Evolutionary conservation across 2,888 invertebrate genomes (phyloP).

Genomic region (Siphonodentalium dalli): DNA sequence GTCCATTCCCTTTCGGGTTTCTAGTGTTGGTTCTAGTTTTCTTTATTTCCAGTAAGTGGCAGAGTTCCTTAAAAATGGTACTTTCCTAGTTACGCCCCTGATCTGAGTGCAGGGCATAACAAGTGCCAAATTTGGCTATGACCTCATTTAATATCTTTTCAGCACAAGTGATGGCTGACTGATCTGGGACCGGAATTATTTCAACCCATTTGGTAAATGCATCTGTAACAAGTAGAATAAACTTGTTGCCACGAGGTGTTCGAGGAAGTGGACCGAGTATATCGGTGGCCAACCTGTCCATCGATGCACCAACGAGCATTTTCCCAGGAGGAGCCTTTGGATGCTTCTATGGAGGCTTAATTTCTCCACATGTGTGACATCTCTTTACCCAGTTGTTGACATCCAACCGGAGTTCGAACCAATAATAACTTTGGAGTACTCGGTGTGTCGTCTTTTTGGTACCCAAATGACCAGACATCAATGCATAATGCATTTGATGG

Average conservation of each 20-base stretch:
- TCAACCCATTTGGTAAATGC: slow-evolving; percentile 14
- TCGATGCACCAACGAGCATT: not conserved
- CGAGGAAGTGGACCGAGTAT: slow-evolving; percentile 8
- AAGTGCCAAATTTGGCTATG: not conserved
- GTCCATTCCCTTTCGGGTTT: slow-evolving; percentile 8
- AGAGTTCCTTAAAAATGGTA: slow-evolving; percentile 3
- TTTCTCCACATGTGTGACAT: not conserved
- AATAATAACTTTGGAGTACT: not conserved
- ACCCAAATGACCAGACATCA: too few species aligned
- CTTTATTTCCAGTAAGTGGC: slow-evolving; percentile 3
- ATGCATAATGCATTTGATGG: too few species aligned
- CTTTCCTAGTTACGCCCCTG: slow-evolving; percentile 10
- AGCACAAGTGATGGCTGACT: not conserved
- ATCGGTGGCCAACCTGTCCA: not conserved
- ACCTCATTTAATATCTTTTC: not conserved
- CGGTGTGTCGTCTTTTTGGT: too few species aligned
- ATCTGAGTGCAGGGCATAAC: not conserved
- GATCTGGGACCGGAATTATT: slow-evolving; percentile 1
- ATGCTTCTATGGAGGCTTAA: not conserved
- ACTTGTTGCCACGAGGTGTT: slow-evolving; percentile 8
- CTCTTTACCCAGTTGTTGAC: not conserved
- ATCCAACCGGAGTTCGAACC: not conserved
- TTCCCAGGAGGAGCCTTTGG: not conserved
- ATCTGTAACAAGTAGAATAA: slow-evolving; percentile 9
- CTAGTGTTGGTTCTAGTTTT: too few species aligned